phyloP scores from a whole-genome alignment of 2,888 invertebrate genomes.

The Mellilla xanthometata region DNA sequence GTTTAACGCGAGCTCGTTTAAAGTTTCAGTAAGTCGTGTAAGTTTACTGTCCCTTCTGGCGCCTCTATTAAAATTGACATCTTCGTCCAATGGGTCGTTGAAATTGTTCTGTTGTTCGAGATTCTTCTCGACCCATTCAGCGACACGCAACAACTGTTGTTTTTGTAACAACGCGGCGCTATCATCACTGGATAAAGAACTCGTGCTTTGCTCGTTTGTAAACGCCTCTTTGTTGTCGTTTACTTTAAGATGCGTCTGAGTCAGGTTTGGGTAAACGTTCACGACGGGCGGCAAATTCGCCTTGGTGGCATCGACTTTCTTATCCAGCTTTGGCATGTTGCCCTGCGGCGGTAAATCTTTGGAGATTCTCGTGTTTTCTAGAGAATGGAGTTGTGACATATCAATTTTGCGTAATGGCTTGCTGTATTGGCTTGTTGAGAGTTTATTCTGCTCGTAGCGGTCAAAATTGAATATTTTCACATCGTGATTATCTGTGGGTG shows the following conservation, averaged over 20 bases:
- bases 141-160: constrained; percentile 86
- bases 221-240: constrained; percentile 71
- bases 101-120: constrained; percentile 76
- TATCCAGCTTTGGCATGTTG: constrained; percentile 49
- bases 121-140: constrained; percentile 90
- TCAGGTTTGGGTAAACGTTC: constrained; percentile 74
- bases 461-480: constrained; percentile 80
- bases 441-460: constrained; percentile 75
- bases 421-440: constrained; percentile 52
- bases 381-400: constrained; percentile 70
- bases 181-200: constrained; percentile 77
- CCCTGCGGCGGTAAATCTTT: constrained; percentile 68
- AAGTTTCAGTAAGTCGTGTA: constrained; percentile 64
- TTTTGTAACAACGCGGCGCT: constrained; percentile 82
- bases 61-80: constrained; percentile 57
- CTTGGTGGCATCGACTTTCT: constrained; percentile 53
- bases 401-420: constrained; percentile 71
- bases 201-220: constrained; percentile 76
- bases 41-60: constrained; percentile 63
- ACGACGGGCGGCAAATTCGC: constrained; percentile 63
- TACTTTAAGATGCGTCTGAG: constrained; percentile 74
- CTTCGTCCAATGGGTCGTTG: constrained; percentile 70
- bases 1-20: constrained; percentile 71
- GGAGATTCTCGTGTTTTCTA: constrained; percentile 75
- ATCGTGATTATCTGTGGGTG: constrained; percentile 59